Percentiles rank a stretch among this genome's conserved stretches.
Evolutionary conservation across 2,797 vertebrate genomes (phyloP).

Genomic region (Remorina albescens): DNA sequence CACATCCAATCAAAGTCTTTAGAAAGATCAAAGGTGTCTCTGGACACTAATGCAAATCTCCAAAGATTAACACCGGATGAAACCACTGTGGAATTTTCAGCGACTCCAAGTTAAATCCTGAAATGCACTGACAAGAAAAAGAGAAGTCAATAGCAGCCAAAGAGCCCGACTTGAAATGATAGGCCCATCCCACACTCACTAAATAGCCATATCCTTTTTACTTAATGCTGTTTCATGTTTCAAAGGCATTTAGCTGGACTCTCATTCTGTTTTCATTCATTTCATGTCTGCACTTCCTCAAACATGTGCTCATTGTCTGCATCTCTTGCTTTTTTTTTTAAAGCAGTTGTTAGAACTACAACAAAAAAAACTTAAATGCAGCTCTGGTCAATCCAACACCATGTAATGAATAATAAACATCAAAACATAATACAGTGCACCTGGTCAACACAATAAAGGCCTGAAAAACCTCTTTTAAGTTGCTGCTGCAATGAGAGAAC

Average conservation of each 20-base stretch:
- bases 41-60: constrained; percentile 87
- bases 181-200: constrained; percentile 24
- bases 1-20: constrained; percentile 83
- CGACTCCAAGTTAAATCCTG: constrained; percentile 72
- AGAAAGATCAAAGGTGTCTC: constrained; percentile 85
- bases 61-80: constrained; percentile 84
- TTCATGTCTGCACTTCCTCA: not conserved
- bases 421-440: constrained; percentile 25
- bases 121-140: constrained; percentile 64
- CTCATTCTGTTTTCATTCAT: constrained; percentile 36
- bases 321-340: too few species aligned
- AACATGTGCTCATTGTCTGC: constrained; percentile 3
- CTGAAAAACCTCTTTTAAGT: constrained; percentile 9
- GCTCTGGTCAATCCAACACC: constrained; percentile 11
- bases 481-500: not conserved
- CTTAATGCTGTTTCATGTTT: constrained; percentile 46
- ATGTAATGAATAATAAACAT: constrained; percentile 41
- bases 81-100: constrained; percentile 81
- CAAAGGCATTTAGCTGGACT: constrained; percentile 30
- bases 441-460: constrained; percentile 5
- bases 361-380: not conserved
- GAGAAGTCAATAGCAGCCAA: constrained; percentile 64
- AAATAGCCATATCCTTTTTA: constrained; percentile 39
- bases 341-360: not conserved
- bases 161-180: constrained; percentile 53